A percentile compares a stretch with the other conserved stretches of the same genome.
Conservation (phyloP, 2,797 vertebrate genomes). For the Gila robusta region DNA sequence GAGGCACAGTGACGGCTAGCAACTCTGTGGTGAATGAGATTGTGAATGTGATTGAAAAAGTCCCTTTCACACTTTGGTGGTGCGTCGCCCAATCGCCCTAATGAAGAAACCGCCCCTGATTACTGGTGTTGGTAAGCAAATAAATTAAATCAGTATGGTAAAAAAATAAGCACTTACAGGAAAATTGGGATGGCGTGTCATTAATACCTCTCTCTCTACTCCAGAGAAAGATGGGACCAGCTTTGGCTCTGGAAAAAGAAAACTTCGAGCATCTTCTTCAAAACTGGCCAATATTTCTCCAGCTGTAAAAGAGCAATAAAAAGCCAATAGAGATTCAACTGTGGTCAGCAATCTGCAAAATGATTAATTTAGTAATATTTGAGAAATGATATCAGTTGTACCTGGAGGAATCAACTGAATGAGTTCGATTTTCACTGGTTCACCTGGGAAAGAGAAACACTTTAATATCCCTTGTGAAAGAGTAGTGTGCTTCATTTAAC, state of each 20-base stretch:
- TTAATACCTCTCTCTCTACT: constrained; percentile 80
- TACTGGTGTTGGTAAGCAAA: background rate
- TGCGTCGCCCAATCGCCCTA: too few species aligned
- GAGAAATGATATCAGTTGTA: constrained; percentile 57
- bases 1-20: too few species aligned
- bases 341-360: background rate
- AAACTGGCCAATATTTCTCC: constrained; percentile 78
- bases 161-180: constrained; percentile 71
- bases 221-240: constrained; percentile 78
- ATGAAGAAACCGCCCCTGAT: too few species aligned
- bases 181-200: constrained; percentile 78
- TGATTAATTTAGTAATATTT: background rate
- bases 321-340: background rate
- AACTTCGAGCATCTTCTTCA: constrained; percentile 78
- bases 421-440: constrained; percentile 80
- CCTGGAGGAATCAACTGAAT: constrained; percentile 81
- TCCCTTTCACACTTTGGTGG: too few species aligned
- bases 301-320: constrained; percentile 59
- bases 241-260: constrained; percentile 85
- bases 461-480: background rate
- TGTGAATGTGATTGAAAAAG: too few species aligned
- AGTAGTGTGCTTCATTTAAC: background rate
- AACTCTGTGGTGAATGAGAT: too few species aligned
- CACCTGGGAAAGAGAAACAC: constrained; percentile 69
- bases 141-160: background rate